These are phyloP conservation scores for Peromyscus californicus DNA, from an alignment of 2,113 vertebrate species.

Conservation along the genomic window DNA sequence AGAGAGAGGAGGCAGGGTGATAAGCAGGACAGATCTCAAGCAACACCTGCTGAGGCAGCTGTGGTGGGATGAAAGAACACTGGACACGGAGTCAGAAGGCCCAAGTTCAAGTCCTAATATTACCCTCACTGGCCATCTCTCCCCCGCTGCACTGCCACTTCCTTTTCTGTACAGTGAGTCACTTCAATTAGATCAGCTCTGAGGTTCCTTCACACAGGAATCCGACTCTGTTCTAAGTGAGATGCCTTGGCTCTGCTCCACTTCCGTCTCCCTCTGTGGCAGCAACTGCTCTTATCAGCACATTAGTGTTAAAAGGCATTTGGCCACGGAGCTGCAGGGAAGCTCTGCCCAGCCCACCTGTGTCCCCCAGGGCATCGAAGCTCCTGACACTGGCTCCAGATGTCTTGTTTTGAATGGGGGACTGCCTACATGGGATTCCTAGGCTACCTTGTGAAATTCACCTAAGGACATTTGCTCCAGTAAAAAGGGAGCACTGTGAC, in stretches of 20 bases:
- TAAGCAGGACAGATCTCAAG: not conserved
- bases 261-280: not conserved
- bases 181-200: not conserved
- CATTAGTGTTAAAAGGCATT: not conserved
- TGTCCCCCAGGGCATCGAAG: not conserved
- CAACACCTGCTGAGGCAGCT: slow-evolving; percentile 46
- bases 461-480: not conserved
- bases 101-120: not conserved
- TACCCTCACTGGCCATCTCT: not conserved
- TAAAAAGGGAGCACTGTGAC: not conserved
- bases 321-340: not conserved
- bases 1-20: not conserved
- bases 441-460: not conserved
- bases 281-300: not conserved
- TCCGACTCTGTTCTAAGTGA: slow-evolving; percentile 11
- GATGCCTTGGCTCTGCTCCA: not conserved
- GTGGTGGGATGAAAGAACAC: slow-evolving; percentile 20
- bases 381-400: not conserved
- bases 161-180: not conserved
- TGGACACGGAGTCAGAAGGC: slow-evolving; percentile 44
- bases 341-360: not conserved
- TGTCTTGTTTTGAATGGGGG: not conserved
- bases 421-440: not conserved
- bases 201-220: not conserved
- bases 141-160: not conserved